These are phyloP conservation scores for Pollicipes pollicipes DNA, from an alignment of 1,140 invertebrate species.

Conservation along the genomic window DNA sequence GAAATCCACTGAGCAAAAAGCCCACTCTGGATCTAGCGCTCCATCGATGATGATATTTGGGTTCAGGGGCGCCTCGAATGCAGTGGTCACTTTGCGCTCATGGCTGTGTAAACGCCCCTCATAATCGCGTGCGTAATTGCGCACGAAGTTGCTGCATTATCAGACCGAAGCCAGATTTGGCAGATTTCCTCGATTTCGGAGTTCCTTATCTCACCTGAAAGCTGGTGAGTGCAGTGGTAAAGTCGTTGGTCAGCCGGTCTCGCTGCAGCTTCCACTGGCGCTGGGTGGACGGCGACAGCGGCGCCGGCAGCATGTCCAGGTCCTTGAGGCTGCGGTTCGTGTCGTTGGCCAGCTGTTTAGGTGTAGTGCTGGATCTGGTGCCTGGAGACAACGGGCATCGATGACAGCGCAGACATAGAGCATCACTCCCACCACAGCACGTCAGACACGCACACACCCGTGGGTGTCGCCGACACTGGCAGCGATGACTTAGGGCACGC, in stretches of 20 bases:
- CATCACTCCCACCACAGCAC: too few relatives aligned
- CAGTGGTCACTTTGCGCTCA: not conserved
- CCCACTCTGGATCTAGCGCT: too few relatives aligned
- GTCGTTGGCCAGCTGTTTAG: conserved; percentile 81
- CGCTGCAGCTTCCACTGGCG: conserved; percentile 58
- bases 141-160: not conserved
- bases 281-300: conserved; percentile 17
- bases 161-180: not conserved
- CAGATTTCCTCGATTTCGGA: conserved; percentile 20
- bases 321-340: conserved; percentile 73
- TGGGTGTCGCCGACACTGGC: too few relatives aligned
- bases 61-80: too few relatives aligned
- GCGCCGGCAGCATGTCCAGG: conserved; percentile 39
- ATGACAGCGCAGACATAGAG: conserved; percentile 22
- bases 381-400: too few relatives aligned
- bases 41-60: too few relatives aligned
- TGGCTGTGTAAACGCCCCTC: not conserved
- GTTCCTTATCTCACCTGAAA: conserved; percentile 51
- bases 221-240: conserved; percentile 72
- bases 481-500: too few relatives aligned
- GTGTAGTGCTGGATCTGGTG: conserved; percentile 91
- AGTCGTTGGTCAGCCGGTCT: conserved; percentile 84
- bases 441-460: too few relatives aligned
- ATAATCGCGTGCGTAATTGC: too few relatives aligned
- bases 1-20: too few relatives aligned